A percentile compares a stretch with the other conserved stretches of the same genome.
These are phyloP conservation scores for Dinothrombium tinctorium DNA, from an alignment of 1,140 invertebrate genomes.

Conservation along the genomic window DNA sequence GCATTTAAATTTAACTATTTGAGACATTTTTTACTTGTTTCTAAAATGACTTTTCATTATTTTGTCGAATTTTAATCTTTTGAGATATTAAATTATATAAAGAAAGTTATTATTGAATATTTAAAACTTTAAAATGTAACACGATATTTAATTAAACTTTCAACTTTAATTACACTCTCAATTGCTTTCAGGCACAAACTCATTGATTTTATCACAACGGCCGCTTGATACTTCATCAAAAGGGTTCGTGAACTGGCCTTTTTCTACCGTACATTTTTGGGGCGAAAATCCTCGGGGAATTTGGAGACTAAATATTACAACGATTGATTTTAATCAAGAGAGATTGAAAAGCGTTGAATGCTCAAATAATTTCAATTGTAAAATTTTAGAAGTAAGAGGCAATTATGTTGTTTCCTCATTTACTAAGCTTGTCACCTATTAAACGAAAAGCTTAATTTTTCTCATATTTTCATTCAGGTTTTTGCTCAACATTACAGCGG, in stretches of 20 bases:
- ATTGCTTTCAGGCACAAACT: constrained; percentile 34
- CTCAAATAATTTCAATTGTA: too few relatives aligned
- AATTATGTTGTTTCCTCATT: too few relatives aligned
- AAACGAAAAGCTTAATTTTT: too few relatives aligned
- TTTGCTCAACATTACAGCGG: too few relatives aligned
- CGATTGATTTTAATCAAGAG: too few relatives aligned
- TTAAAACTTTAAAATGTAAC: not conserved
- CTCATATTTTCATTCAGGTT: too few relatives aligned
- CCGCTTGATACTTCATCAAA: constrained; percentile 37
- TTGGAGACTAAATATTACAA: constrained; percentile 34
- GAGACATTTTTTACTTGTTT: not conserved
- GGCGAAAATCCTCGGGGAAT: constrained; percentile 49
- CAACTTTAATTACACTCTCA: constrained; percentile 13
- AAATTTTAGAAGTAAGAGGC: too few relatives aligned
- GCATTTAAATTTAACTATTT: too few relatives aligned
- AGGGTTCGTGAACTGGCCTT: constrained; percentile 59
- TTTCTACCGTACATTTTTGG: constrained; percentile 77
- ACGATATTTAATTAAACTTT: too few relatives aligned
- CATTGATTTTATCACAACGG: constrained; percentile 40
- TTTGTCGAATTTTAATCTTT: not conserved
- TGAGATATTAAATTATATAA: not conserved
- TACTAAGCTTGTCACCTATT: too few relatives aligned
- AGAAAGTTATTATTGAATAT: not conserved
- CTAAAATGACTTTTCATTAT: not conserved
- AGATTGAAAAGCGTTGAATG: too few relatives aligned